phyloP scores from a whole-genome alignment of 1,140 invertebrate genomes.

The Metopolophium dirhodum region DNA sequence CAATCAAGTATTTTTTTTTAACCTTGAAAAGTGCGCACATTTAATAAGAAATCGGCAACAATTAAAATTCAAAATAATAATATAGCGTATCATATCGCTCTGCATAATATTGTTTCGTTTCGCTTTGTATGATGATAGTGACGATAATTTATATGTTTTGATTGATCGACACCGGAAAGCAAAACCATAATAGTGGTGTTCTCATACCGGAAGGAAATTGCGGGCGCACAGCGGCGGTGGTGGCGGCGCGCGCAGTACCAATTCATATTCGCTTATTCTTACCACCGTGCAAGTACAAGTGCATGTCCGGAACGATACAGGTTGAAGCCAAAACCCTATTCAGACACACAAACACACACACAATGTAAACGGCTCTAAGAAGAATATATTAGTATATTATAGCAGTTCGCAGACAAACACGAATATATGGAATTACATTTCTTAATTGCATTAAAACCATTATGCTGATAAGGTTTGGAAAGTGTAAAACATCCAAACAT shows the following conservation, averaged over 20 bases:
- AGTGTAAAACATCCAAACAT: slow-evolving; percentile 26
- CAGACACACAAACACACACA: background rate
- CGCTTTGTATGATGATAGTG: background rate
- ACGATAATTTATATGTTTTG: background rate
- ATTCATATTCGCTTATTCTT: background rate
- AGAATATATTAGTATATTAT: slow-evolving; percentile 18
- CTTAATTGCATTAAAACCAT: slow-evolving; percentile 30
- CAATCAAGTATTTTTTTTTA: background rate
- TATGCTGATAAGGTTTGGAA: slow-evolving; percentile 32
- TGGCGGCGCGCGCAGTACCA: background rate
- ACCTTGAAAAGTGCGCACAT: background rate
- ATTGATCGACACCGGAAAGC: background rate
- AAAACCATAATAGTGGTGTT: background rate
- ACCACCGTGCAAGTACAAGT: background rate
- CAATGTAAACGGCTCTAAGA: background rate
- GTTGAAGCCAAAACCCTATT: background rate
- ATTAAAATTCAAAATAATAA: background rate
- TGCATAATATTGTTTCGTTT: background rate
- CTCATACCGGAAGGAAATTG: slow-evolving; percentile 13
- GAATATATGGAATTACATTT: slow-evolving; percentile 31
- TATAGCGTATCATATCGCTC: background rate
- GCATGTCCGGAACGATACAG: slow-evolving; percentile 26
- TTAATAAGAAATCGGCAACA: background rate
- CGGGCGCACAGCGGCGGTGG: background rate
- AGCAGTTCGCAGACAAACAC: slow-evolving; percentile 1